phyloP scores from a whole-genome alignment of 2,888 invertebrate genomes.

The Autographa gamma region DNA sequence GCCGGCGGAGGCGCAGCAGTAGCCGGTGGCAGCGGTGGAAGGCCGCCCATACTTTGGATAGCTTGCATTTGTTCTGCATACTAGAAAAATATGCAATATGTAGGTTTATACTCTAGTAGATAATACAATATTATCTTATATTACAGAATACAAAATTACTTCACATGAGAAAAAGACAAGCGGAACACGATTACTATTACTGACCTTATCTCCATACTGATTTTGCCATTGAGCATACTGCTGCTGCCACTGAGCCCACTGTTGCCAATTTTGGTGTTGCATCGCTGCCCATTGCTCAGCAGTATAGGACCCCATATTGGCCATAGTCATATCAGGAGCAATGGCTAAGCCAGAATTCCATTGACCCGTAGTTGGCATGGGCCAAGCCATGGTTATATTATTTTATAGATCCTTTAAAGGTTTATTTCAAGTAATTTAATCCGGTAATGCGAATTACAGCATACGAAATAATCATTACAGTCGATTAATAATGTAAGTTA shows the following conservation, averaged over 20 bases:
- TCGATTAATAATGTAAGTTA: constrained; percentile 16
- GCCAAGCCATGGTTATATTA: constrained; percentile 80
- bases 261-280: constrained; percentile 92
- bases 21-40: constrained; percentile 73
- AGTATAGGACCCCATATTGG: constrained; percentile 84
- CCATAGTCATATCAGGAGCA: constrained; percentile 75
- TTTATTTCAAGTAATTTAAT: constrained; percentile 11
- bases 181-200: constrained; percentile 10
- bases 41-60: constrained; percentile 69
- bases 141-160: background rate
- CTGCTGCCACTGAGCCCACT: constrained; percentile 94
- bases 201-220: constrained; percentile 93
- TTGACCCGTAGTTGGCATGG: constrained; percentile 72
- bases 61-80: constrained; percentile 83
- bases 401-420: background rate
- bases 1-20: constrained; percentile 68
- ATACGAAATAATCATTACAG: constrained; percentile 9
- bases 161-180: background rate
- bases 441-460: background rate
- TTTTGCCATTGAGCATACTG: constrained; percentile 94
- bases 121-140: too few relatives aligned
- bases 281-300: constrained; percentile 91
- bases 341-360: constrained; percentile 76
- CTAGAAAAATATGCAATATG: constrained; percentile 66
- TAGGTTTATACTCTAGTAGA: background rate